A percentile compares a stretch with the other conserved stretches of the same genome.
These are phyloP conservation scores for Tyrannus savana DNA, from an alignment of 2,113 vertebrate genomes.

Conservation along the genomic window DNA sequence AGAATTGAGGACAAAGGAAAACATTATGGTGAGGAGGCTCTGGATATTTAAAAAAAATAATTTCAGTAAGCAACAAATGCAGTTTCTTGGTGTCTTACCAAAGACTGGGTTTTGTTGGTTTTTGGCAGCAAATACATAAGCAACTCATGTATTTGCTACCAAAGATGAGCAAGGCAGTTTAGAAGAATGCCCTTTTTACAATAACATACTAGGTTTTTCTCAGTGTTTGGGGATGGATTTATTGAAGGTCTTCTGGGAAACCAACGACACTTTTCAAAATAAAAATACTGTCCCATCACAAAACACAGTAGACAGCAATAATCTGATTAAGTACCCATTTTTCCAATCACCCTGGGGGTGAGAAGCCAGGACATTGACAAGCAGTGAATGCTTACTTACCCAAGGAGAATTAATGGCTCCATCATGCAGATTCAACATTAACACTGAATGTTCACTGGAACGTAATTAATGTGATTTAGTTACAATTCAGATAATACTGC, in stretches of 20 bases:
- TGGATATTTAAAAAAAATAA: neutral
- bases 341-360: neutral
- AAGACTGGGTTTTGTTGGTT: neutral
- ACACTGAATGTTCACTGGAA: neutral
- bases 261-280: neutral
- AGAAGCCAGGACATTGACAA: neutral
- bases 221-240: neutral
- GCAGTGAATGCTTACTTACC: neutral
- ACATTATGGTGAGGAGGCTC: neutral
- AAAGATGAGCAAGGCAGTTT: neutral
- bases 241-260: neutral
- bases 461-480: neutral
- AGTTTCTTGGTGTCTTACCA: neutral
- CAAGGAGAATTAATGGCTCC: neutral
- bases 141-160: neutral
- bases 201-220: neutral
- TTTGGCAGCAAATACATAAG: neutral
- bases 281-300: neutral
- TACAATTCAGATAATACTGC: neutral
- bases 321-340: neutral
- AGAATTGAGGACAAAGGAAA: neutral
- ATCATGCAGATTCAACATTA: neutral
- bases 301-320: neutral
- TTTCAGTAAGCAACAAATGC: neutral
- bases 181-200: neutral